phyloP scores from a whole-genome alignment of 2,888 invertebrate genomes.

The Gnatocerus cornutus region DNA sequence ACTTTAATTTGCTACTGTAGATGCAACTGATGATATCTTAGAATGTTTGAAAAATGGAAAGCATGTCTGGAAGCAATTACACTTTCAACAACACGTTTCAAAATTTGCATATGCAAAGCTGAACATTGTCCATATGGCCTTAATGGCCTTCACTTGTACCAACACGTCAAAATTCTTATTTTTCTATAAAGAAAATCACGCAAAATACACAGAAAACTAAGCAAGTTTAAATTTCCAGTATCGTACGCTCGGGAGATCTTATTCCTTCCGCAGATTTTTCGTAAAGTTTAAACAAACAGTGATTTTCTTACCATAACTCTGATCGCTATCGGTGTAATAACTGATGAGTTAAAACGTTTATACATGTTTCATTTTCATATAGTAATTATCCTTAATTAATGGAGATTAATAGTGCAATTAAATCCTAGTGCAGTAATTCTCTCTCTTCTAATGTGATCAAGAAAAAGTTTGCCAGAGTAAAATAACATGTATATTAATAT shows the following conservation, averaged over 20 bases:
- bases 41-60: conserved; percentile 47
- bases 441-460: conserved; percentile 41
- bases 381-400: conserved; percentile 32
- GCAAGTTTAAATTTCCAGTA: too few relatives aligned
- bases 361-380: conserved; percentile 23
- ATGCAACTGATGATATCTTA: conserved; percentile 47
- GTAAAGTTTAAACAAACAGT: too few relatives aligned
- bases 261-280: too few relatives aligned
- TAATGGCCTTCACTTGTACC: conserved; percentile 40
- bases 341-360: conserved; percentile 6
- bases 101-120: conserved; percentile 51
- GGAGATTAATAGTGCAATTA: conserved; percentile 38
- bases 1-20: conserved; percentile 49
- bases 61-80: conserved; percentile 53
- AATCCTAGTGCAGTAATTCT: conserved; percentile 35
- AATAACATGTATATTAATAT: conserved; percentile 48
- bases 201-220: conserved; percentile 6
- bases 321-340: neutral
- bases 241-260: too few relatives aligned
- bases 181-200: too few relatives aligned
- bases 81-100: conserved; percentile 52
- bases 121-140: conserved; percentile 49
- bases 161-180: conserved; percentile 48
- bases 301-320: neutral
- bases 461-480: conserved; percentile 43